phyloP scores from a whole-genome alignment of 1,140 invertebrate species.

The Drosophila rufa region DNA sequence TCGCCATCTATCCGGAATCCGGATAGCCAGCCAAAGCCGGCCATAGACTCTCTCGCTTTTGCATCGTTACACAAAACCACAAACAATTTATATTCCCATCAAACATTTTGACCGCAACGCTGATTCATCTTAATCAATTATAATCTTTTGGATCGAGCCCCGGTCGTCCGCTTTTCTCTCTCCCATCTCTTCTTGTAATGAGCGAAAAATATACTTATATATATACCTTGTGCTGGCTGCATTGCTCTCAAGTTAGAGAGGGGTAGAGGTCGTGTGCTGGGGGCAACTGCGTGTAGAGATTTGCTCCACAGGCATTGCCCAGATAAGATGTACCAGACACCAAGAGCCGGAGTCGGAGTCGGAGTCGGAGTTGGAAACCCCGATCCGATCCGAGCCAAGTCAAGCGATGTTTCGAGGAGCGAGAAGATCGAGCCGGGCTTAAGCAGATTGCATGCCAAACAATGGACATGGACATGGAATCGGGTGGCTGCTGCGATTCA shows the following conservation, averaged over 20 bases:
- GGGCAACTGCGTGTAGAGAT: constrained; percentile 76
- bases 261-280: constrained; percentile 69
- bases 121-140: constrained; percentile 85
- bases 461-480: constrained; percentile 57
- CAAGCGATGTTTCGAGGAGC: constrained; percentile 38
- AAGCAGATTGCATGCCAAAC: constrained; percentile 59
- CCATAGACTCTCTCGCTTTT: constrained; percentile 40
- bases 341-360: constrained; percentile 16
- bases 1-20: constrained; percentile 34
- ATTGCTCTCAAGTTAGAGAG: constrained; percentile 7
- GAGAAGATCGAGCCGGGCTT: constrained; percentile 38
- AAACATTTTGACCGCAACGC: constrained; percentile 84
- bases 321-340: constrained; percentile 61
- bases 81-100: constrained; percentile 85
- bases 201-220: constrained; percentile 61
- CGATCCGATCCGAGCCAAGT: constrained; percentile 21
- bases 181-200: constrained; percentile 64
- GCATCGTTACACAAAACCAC: constrained; percentile 83
- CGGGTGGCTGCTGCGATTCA: constrained; percentile 19
- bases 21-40: constrained; percentile 20
- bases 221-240: constrained; percentile 12
- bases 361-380: constrained; percentile 4
- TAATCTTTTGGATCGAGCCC: constrained; percentile 71
- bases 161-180: constrained; percentile 34
- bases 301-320: constrained; percentile 75